Base-by-base conservation (phyloP, 2,888 invertebrate species). In the Chloromyia formosa region DNA sequence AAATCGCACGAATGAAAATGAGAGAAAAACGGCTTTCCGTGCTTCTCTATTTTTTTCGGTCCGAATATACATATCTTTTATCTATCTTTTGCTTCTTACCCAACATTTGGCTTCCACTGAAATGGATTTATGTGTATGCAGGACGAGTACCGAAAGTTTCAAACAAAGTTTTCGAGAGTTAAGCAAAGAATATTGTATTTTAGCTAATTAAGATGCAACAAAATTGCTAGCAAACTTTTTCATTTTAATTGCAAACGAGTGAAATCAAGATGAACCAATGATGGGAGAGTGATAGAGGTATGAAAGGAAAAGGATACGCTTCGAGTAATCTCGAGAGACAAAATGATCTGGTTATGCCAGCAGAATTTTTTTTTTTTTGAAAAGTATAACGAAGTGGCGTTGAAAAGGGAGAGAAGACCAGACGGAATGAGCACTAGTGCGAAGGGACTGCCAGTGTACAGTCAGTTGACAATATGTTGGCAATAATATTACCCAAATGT, bases 161-260 rank as follows among this genome's bases (percentile, higher is more conserved):
- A 20, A 20, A 12, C 20, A 16, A 20, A 49, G 22, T 18, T 49
- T 22, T 35, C 7, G 12, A 10, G 66, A 66, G 35, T 12, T 49
- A 49, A 66, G 49, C 49, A 14, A 35, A 66, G 35, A 66, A 45
- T n/a, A n/a, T 45, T 10, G 66, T 56, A 71, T 71, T 71, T 16
- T 42, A 40, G 56, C 71, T 71, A 71, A 71, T 71, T 71, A 71
- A 71, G 71, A 71, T 71, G 71, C 71, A 71, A 71, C 56, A 1
- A 20, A 71, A 20, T 58, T 71, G 45, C 16, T 66, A 45, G 66
- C 49, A 66, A 66, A 45, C 49, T 66, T 66, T 49, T 45, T 66
- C 20, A 62, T 62, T 62, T 62, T 62, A 62, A 62, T 62, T 62
- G 62, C 62, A 35, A 62, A 16, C 40, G 14, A 27, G 18, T 40